Evolutionary conservation across 2,113 vertebrate genomes (phyloP).

Genomic region (Pterocles gutturalis): DNA sequence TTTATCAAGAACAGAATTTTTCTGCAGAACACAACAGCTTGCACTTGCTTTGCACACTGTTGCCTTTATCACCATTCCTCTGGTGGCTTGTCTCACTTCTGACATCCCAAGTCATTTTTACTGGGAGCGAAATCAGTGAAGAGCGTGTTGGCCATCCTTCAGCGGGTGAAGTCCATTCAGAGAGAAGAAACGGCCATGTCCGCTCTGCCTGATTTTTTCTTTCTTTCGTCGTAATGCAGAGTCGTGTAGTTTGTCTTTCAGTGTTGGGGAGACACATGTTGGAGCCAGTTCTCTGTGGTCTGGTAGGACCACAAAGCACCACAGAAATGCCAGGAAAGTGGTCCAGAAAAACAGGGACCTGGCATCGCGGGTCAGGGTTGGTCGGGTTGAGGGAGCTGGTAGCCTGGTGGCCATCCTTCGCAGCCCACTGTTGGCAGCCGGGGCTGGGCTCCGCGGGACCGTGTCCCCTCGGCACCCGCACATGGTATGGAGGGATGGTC

Average conservation of each 20-base stretch:
- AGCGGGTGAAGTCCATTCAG: not conserved
- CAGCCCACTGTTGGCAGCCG: not conserved
- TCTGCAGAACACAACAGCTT: not conserved
- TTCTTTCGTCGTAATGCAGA: not conserved
- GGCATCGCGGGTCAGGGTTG: no score
- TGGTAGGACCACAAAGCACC: not conserved
- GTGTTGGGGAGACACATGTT: rapidly evolving
- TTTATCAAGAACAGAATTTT: not conserved
- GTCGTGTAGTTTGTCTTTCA: not conserved
- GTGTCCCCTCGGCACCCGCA: no score
- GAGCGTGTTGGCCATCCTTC: not conserved
- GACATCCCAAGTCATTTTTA: not conserved
- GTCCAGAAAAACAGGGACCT: no score
- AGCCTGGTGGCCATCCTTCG: no score
- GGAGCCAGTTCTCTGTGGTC: not conserved
- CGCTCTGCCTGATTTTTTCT: not conserved
- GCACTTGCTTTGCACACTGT: not conserved
- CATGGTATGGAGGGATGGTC: rapidly evolving
- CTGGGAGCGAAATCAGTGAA: not conserved
- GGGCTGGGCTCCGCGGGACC: not conserved
- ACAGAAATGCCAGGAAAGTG: not conserved
- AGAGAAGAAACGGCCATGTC: not conserved
- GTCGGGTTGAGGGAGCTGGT: no score
- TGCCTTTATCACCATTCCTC: not conserved
- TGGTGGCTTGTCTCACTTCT: not conserved